A percentile compares a stretch with the other conserved stretches of the same genome.
Evolutionary conservation across 2,888 invertebrate genomes (phyloP).

Genomic region (Leptinotarsa rubiginosa): DNA sequence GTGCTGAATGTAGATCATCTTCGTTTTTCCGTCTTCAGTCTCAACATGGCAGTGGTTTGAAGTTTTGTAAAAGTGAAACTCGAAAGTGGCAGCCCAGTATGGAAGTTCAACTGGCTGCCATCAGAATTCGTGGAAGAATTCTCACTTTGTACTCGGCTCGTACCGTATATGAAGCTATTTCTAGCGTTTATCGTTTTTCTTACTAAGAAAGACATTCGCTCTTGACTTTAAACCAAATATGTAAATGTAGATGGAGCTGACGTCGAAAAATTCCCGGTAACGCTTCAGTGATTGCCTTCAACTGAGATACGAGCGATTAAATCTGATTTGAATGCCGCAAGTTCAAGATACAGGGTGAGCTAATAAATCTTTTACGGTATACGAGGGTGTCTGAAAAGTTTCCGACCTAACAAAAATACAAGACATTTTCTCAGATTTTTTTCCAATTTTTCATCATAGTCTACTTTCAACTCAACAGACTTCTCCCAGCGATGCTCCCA

Average conservation of each 20-base stretch:
- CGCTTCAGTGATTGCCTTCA: conserved; percentile 8
- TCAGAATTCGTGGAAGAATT: conserved; percentile 48
- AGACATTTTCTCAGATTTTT: too few relatives aligned
- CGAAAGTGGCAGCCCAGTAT: conserved; percentile 48
- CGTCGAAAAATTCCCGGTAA: conserved; percentile 19
- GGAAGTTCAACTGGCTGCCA: conserved; percentile 41
- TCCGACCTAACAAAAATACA: too few relatives aligned
- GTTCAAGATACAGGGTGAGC: conserved; percentile 8
- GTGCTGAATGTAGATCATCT: conserved; percentile 44
- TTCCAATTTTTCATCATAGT: too few relatives aligned
- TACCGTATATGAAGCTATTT: conserved; percentile 43
- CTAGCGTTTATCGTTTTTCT: conserved; percentile 35
- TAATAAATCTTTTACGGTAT: neutral
- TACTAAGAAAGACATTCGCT: conserved; percentile 46
- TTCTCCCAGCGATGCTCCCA: too few relatives aligned
- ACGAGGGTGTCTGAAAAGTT: too few relatives aligned
- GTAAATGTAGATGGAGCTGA: conserved; percentile 30
- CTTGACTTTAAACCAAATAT: conserved; percentile 37
- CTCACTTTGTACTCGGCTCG: conserved; percentile 45
- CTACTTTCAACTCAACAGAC: too few relatives aligned
- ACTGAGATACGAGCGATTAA: neutral
- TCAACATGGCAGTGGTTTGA: conserved; percentile 34
- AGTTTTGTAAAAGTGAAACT: conserved; percentile 48
- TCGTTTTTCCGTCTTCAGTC: conserved; percentile 29
- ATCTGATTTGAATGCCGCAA: conserved; percentile 4